Percentiles rank a stretch among this genome's conserved stretches.
phyloP scores from a whole-genome alignment of 2,113 vertebrate genomes.

The Aphyosemion australe region DNA sequence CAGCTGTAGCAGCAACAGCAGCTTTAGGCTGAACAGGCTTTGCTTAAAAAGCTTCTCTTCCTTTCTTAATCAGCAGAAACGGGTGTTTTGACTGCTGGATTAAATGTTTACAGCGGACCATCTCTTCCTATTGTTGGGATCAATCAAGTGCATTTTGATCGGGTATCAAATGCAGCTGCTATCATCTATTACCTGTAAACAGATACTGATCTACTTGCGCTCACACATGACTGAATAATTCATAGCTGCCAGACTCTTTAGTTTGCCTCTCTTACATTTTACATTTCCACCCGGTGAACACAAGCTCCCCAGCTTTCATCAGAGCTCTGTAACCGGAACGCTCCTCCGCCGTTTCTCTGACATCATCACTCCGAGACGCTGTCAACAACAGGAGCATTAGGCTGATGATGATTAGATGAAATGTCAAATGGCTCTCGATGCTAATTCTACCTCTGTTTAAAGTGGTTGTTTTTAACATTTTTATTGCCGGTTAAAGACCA shows the following conservation, averaged over 20 bases:
- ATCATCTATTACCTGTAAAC: conserved; percentile 66
- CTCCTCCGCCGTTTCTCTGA: conserved; percentile 5
- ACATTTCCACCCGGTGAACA: conserved; percentile 25
- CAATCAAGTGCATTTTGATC: conserved; percentile 37
- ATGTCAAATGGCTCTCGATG: conserved; percentile 32
- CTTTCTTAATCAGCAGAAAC: conserved; percentile 15
- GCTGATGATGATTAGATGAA: conserved; percentile 18
- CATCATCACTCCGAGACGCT: background rate
- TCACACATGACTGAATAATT: conserved; percentile 76
- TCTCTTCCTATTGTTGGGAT: conserved; percentile 50
- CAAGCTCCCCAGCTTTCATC: conserved; percentile 28
- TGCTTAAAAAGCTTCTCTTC: background rate
- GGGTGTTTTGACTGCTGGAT: conserved; percentile 36
- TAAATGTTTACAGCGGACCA: conserved; percentile 48
- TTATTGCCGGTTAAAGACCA: background rate
- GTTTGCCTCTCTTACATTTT: conserved; percentile 30
- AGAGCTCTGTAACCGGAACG: conserved; percentile 17
- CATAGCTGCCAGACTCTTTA: conserved; percentile 57
- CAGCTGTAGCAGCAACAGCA: conserved; percentile 13
- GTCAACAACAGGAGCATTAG: conserved; percentile 1
- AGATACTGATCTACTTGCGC: conserved; percentile 60
- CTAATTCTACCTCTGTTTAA: conserved; percentile 52
- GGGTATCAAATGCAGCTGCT: conserved; percentile 45
- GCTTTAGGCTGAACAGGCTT: too few species aligned
- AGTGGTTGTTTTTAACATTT: conserved; percentile 5